These are phyloP conservation scores for Vireo altiloquus DNA, from an alignment of 2,113 vertebrate species.

Conservation along the genomic window DNA sequence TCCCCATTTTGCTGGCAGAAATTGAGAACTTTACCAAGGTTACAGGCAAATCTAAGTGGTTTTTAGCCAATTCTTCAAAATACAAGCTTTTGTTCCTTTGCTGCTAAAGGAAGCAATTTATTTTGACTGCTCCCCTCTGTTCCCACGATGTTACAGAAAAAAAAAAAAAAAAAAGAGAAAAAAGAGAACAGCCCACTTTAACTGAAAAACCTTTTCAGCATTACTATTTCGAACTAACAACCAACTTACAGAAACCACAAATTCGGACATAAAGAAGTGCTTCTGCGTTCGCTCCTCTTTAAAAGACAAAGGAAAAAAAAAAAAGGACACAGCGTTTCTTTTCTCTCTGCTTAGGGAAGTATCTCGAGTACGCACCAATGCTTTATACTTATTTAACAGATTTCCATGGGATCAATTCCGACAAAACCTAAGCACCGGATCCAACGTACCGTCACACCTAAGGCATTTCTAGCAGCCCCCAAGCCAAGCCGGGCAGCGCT, in stretches of 20 bases:
- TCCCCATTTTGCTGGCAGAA: neutral
- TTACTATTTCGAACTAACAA: neutral
- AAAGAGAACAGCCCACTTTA: neutral
- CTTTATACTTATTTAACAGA: neutral
- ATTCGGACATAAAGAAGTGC: neutral
- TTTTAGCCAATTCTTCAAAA: neutral
- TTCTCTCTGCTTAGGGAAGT: neutral
- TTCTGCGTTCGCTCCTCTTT: neutral
- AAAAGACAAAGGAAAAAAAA: neutral
- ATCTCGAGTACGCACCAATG: neutral
- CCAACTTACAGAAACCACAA: neutral
- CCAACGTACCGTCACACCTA: neutral
- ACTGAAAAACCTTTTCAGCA: neutral
- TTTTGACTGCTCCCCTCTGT: neutral
- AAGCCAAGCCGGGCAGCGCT: neutral
- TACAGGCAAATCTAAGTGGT: neutral
- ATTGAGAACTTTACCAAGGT: neutral
- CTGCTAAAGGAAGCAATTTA: neutral
- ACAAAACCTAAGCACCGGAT: neutral
- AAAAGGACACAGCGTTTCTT: neutral
- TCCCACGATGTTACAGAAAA: neutral
- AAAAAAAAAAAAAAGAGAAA: neutral
- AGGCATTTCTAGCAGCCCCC: rapidly evolving
- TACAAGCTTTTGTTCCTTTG: neutral
- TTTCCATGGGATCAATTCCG: neutral